Conservation (phyloP, 2,888 invertebrate species). For the Cataglyphis rosenhaueri region DNA sequence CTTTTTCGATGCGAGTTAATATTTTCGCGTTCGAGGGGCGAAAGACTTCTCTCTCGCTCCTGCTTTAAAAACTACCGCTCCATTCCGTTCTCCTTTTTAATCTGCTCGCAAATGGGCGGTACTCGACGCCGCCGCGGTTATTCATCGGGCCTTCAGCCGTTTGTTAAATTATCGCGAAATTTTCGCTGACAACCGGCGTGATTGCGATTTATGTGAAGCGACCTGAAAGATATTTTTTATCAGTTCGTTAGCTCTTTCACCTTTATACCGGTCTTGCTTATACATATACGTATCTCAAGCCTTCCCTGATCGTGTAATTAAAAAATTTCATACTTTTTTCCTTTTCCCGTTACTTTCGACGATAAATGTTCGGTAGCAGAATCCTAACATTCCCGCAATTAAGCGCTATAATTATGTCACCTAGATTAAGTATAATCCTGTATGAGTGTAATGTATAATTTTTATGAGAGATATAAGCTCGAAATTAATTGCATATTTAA, state of each 20-base stretch:
- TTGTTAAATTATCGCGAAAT: conserved; percentile 78
- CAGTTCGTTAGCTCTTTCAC: conserved; percentile 77
- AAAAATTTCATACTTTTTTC: conserved; percentile 52
- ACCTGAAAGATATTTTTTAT: conserved; percentile 75
- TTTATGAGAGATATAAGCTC: not conserved
- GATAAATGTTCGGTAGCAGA: conserved; percentile 30
- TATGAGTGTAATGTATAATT: not conserved
- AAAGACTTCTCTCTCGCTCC: not conserved
- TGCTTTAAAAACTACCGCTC: conserved; percentile 9
- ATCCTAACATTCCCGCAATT: conserved; percentile 10
- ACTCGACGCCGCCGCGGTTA: conserved; percentile 39
- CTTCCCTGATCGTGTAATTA: conserved; percentile 60
- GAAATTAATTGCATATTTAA: conserved; percentile 6
- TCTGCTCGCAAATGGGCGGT: conserved; percentile 22
- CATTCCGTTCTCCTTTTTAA: conserved; percentile 54
- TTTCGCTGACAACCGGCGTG: conserved; percentile 69
- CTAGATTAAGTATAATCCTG: conserved; percentile 22
- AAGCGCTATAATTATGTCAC: conserved; percentile 10
- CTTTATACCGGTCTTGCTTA: conserved; percentile 38
- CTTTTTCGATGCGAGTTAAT: conserved; percentile 9
- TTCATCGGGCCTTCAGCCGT: conserved; percentile 62
- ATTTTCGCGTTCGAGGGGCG: conserved; percentile 26
- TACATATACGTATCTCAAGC: not conserved
- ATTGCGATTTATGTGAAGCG: conserved; percentile 80
- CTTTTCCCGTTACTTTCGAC: conserved; percentile 1